Percentiles rank a stretch among this genome's conserved stretches.
phyloP scores from a whole-genome alignment of 2,113 vertebrate species.

The Hippocampus comes region DNA sequence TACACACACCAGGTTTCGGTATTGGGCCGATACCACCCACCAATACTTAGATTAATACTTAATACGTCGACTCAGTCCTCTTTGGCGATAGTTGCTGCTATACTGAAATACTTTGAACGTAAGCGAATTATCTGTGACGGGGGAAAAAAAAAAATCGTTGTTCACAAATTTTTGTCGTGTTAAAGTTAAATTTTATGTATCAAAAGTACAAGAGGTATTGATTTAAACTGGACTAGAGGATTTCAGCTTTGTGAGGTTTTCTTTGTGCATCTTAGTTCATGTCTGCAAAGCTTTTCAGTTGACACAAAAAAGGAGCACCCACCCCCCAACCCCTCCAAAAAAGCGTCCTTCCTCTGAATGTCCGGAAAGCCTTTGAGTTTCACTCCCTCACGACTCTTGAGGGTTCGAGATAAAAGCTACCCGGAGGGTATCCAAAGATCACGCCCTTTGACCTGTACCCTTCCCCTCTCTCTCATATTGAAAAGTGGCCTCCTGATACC shows the following conservation, averaged over 20 bases:
- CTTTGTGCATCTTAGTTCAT: background rate
- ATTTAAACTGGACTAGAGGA: background rate
- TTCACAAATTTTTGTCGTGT: too few species aligned
- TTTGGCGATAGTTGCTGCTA: too few species aligned
- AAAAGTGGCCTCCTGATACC: constrained; percentile 23
- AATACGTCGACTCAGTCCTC: too few species aligned
- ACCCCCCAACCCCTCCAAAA: background rate
- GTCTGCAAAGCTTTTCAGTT: background rate
- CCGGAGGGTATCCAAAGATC: constrained; percentile 52
- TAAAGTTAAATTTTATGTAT: too few species aligned
- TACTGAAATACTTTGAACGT: too few species aligned
- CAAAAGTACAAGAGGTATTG: too few species aligned
- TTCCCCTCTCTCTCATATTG: constrained; percentile 29
- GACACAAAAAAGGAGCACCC: background rate
- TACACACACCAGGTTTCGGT: too few species aligned
- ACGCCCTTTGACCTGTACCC: constrained; percentile 42
- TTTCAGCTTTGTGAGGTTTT: background rate
- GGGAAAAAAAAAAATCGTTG: too few species aligned
- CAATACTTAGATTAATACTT: too few species aligned
- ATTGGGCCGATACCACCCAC: too few species aligned
- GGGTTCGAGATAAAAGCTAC: constrained; percentile 46
- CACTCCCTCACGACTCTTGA: background rate
- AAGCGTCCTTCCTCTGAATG: background rate
- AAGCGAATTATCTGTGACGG: too few species aligned
- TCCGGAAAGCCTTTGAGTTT: background rate